Percentiles rank a stretch among this genome's conserved stretches.
phyloP scores from a whole-genome alignment of 2,797 vertebrate genomes.

The Rhabdomys pumilio region DNA sequence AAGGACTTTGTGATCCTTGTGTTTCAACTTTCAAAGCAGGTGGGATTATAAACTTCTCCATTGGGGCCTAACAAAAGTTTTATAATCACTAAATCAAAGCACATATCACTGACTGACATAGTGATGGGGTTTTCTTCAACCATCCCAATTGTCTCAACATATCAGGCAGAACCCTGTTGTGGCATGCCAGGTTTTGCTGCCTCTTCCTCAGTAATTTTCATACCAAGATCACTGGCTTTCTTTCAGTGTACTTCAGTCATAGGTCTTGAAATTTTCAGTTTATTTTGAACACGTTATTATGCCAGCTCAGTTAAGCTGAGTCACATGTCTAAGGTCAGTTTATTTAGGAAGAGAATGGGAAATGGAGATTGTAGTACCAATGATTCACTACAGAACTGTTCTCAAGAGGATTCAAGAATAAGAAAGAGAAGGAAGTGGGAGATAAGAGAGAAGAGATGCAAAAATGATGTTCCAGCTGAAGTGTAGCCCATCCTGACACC shows the following conservation, averaged over 20 bases:
- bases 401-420: constrained; percentile 5
- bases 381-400: constrained; percentile 46
- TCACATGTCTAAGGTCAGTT: constrained; percentile 48
- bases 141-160: constrained; percentile 18
- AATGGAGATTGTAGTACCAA: constrained; percentile 22
- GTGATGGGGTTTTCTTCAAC: not conserved
- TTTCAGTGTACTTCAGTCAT: not conserved
- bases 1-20: not conserved
- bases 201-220: constrained; percentile 53
- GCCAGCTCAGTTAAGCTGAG: constrained; percentile 32
- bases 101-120: not conserved
- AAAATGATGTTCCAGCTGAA: not conserved
- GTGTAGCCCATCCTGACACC: constrained; percentile 25
- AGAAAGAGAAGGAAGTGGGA: constrained; percentile 3
- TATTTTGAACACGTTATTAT: not conserved
- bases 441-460: constrained; percentile 18
- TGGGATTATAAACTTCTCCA: not conserved
- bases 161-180: not conserved
- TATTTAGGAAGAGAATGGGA: constrained; percentile 54
- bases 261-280: constrained; percentile 22
- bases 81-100: constrained; percentile 53
- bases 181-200: not conserved
- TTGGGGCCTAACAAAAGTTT: not conserved
- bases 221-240: constrained; percentile 42
- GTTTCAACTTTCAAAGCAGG: not conserved